Evolutionary conservation across 2,113 vertebrate species (phyloP).

Genomic region (Emberiza fucata): DNA sequence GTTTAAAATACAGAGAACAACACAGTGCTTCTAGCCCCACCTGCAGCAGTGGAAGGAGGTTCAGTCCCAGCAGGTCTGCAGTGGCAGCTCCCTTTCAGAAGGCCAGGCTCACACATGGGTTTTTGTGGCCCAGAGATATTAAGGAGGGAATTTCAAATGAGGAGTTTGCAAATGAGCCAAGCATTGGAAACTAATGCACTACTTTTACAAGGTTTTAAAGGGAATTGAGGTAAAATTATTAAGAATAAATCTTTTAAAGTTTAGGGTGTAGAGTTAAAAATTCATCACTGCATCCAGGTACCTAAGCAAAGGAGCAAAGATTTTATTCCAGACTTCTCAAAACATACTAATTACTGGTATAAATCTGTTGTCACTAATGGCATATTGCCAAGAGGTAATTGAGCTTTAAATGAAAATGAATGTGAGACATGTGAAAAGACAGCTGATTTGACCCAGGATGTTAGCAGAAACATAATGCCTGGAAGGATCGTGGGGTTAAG

Average conservation of each 20-base stretch:
- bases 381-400: constrained; percentile 8
- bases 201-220: neutral
- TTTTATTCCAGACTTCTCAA: neutral
- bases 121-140: neutral
- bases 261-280: neutral
- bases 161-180: neutral
- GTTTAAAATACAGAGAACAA: neutral
- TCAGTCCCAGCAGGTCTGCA: neutral
- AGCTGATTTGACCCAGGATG: constrained; percentile 9
- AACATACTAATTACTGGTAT: neutral
- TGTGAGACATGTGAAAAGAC: neutral
- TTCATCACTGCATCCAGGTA: neutral
- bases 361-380: neutral
- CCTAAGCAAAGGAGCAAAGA: neutral
- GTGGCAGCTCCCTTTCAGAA: neutral
- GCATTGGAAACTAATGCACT: neutral
- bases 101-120: accelerated
- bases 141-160: neutral
- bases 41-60: neutral
- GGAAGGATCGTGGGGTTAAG: neutral
- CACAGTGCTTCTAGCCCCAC: neutral
- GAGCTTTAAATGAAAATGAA: neutral
- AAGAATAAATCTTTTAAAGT: neutral
- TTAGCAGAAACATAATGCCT: constrained; percentile 8
- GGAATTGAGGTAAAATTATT: neutral